These are phyloP conservation scores for Sebastes paucispinis DNA, from an alignment of 2,797 vertebrate genomes.

Conservation along the genomic window DNA sequence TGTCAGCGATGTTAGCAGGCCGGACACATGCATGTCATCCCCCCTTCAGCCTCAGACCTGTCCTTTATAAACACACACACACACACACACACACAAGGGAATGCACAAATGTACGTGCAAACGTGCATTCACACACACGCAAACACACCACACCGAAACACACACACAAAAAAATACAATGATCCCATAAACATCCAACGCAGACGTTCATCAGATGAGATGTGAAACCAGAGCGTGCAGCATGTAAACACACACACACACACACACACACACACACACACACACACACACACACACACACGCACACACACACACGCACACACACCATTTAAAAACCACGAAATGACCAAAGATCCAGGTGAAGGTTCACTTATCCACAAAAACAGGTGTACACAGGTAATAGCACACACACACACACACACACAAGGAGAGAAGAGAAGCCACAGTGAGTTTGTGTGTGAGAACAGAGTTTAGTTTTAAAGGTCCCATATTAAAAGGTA, in stretches of 20 bases:
- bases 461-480: too few species aligned
- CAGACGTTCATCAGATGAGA: background rate
- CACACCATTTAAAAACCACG: too few species aligned
- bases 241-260: background rate
- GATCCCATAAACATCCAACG: background rate
- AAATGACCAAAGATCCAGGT: too few species aligned
- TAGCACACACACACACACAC: too few species aligned
- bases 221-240: background rate
- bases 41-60: conserved; percentile 65
- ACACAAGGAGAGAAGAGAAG: too few species aligned
- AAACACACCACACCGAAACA: background rate
- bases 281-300: too few species aligned
- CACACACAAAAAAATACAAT: background rate
- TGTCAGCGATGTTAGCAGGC: conserved; percentile 80
- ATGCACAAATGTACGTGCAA: background rate
- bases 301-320: too few species aligned
- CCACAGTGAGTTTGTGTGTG: too few species aligned
- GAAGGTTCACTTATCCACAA: too few species aligned
- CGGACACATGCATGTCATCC: conserved; percentile 72
- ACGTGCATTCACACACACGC: background rate
- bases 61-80: conserved; percentile 41
- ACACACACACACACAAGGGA: background rate
- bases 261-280: too few species aligned
- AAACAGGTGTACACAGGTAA: too few species aligned
- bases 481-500: too few species aligned